Percentiles rank a stretch among this genome's conserved stretches.
Conservation (phyloP, 2,888 invertebrate genomes). For the Habroteleia sp. region DNA sequence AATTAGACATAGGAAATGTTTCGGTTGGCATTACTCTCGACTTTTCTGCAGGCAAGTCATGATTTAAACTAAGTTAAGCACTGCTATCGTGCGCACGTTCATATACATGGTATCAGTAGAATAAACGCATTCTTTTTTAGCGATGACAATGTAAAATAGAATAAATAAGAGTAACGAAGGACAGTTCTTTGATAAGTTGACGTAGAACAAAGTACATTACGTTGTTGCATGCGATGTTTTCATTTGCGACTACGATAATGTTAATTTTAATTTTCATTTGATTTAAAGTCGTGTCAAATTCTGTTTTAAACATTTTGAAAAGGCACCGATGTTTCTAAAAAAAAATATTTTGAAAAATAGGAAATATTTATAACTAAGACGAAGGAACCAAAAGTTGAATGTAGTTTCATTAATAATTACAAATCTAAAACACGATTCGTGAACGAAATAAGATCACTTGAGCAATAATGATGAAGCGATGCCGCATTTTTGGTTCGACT, state of each 20-base stretch:
- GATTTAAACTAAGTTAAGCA: constrained; percentile 17
- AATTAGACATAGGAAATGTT: constrained; percentile 1
- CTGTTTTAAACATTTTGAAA: background rate
- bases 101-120: constrained; percentile 31
- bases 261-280: constrained; percentile 1
- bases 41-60: constrained; percentile 18
- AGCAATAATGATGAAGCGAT: no score
- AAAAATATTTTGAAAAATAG: background rate
- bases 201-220: constrained; percentile 51
- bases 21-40: background rate
- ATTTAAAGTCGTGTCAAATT: background rate
- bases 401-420: no score
- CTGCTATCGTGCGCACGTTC: constrained; percentile 17
- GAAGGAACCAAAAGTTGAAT: constrained; percentile 2
- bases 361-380: no score
- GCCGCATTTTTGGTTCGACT: no score
- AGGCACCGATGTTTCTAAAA: constrained; percentile 16
- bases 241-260: constrained; percentile 4
- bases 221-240: constrained; percentile 18
- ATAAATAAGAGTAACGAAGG: constrained; percentile 59
- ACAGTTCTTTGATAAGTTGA: constrained; percentile 60
- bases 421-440: no score
- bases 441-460: no score
- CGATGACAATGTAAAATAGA: constrained; percentile 45
- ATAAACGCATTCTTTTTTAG: constrained; percentile 44